A percentile compares a stretch with the other conserved stretches of the same genome.
Evolutionary conservation across 1,140 invertebrate genomes (phyloP).

Genomic region (Thrips palmi): DNA sequence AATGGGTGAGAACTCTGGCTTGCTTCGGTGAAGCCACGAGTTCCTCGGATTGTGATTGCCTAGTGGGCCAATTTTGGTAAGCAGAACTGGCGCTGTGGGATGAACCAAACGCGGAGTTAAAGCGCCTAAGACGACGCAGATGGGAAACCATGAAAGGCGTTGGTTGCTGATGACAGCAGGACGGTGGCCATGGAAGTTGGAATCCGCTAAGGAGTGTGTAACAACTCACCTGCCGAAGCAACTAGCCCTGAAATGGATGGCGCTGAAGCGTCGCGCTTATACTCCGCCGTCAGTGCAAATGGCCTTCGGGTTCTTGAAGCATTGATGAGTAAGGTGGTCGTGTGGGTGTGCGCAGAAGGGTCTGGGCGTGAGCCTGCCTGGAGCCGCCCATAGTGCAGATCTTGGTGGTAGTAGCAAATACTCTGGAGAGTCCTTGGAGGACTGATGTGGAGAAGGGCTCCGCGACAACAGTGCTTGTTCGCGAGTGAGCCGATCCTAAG

Average conservation of each 20-base stretch:
- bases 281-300: conserved; percentile 40
- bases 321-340: too few relatives aligned
- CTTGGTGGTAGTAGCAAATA: conserved; percentile 59
- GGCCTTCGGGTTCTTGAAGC: too few relatives aligned
- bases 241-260: conserved; percentile 82
- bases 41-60: conserved; percentile 32
- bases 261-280: conserved; percentile 60
- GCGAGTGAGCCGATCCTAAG: conserved; percentile 78
- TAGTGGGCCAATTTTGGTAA: conserved; percentile 80
- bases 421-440: conserved; percentile 47
- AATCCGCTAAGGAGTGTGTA: conserved; percentile 79
- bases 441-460: conserved; percentile 71
- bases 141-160: conserved; percentile 67
- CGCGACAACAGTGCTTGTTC: conserved; percentile 78
- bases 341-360: conserved; percentile 52
- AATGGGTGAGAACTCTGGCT: conserved; percentile 59
- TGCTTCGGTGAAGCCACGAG: conserved; percentile 41
- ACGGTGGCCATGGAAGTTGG: conserved; percentile 81
- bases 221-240: conserved; percentile 77
- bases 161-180: conserved; percentile 70
- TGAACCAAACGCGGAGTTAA: conserved; percentile 60
- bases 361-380: conserved; percentile 52
- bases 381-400: conserved; percentile 67
- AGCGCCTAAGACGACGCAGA: conserved; percentile 47
- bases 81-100: conserved; percentile 79